These are phyloP conservation scores for Himantopus leucocephalus DNA, from an alignment of 2,113 vertebrate genomes.

Conservation along the genomic window DNA sequence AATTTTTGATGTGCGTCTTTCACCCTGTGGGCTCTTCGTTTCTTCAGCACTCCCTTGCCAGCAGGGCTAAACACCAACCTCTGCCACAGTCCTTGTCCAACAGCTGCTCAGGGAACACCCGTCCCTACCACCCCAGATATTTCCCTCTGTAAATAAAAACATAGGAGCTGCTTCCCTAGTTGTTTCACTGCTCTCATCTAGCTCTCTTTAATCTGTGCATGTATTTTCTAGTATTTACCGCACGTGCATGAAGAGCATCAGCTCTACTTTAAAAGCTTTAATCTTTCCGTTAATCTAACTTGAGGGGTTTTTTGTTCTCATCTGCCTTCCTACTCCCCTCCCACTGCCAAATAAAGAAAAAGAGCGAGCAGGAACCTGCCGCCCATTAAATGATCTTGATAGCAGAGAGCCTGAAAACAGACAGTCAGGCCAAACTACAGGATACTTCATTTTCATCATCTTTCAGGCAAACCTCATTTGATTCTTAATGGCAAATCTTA, in stretches of 20 bases:
- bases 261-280: not conserved
- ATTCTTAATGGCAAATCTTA: not conserved
- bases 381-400: not conserved
- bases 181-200: not conserved
- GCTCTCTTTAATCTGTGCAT: not conserved
- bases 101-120: not conserved
- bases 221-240: not conserved
- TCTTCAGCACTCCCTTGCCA: not conserved
- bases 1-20: not conserved
- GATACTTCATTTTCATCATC: not conserved
- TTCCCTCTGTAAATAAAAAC: not conserved
- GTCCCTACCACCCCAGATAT: not conserved
- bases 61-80: not conserved
- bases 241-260: rapidly evolving
- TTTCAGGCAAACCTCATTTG: not conserved
- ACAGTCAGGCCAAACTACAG: not conserved
- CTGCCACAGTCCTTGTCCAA: not conserved
- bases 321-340: not conserved
- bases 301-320: not conserved
- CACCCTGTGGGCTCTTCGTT: not conserved
- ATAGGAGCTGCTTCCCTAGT: not conserved
- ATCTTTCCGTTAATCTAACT: not conserved
- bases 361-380: not conserved
- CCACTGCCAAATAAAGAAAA: not conserved
- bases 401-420: not conserved